Evolutionary conservation across 2,113 vertebrate genomes (phyloP), one percentile per base, ranked within the genome.

Genomic region (Trogon melanurus): DNA sequence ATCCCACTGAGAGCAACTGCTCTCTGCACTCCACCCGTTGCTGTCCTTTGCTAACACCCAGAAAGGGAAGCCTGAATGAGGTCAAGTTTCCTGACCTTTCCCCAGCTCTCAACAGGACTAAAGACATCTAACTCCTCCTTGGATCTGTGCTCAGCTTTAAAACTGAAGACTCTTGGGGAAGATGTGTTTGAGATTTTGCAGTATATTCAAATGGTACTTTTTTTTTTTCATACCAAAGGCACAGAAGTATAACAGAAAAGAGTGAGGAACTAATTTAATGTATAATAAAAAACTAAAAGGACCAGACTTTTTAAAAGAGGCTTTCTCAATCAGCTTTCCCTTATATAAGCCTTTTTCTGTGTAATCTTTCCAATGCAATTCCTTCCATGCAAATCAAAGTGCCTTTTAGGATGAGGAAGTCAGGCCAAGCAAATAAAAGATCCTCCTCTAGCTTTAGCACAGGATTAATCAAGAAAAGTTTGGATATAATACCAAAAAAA

Each of bases 341-440:
- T 93, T 65, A 78, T 69, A 61, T 89, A 95, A 96, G 86, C 36
- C 83, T 78, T 47, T 90, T 94, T 81, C 56, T 30, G 11, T 94
- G 48, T 80, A 92, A 93, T 92, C 94, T 95, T 96, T 86, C 60
- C 84, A 93, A 50, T 85, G 60, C 20, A 82, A 88, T 94, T 94
- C 62, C 91, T 83, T 90, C 85, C 62, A 87, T 64, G 69, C 69
- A 75, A 96, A 97, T 94, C 53, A 80, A 75, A 95, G 74, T 92
- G 75, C n/a, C 47, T 83, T 89, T 91, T 74, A 81, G 53, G 65
- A 85, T 92, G 57, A 89, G 48, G 56, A 89, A 95, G 70, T 95
- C 50, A 91, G 51, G 23, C 26, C 56, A 89, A 89, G 36, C 50
- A 62, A 91, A 78, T 65, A 88, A 87, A 78, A 93, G 73, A 73